Evolutionary conservation across 2,797 vertebrate genomes (phyloP).

Genomic region (Gymnothorax reevesii): DNA sequence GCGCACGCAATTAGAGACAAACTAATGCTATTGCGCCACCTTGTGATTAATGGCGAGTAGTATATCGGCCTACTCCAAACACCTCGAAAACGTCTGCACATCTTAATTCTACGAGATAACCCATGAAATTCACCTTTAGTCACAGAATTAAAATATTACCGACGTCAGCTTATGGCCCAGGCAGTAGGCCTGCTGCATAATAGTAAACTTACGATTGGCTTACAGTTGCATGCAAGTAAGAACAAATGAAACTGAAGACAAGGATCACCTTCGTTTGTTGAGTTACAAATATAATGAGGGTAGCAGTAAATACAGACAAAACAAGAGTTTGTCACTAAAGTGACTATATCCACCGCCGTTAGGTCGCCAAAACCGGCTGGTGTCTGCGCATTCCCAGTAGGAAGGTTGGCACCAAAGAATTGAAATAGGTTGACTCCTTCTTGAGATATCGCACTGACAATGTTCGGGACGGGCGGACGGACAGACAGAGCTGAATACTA

Average conservation of each 20-base stretch:
- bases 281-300: too few species aligned
- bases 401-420: too few species aligned
- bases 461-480: too few species aligned
- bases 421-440: too few species aligned
- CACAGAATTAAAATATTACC: background rate
- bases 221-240: background rate
- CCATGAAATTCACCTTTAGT: background rate
- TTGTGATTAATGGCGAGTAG: background rate
- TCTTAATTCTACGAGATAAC: background rate
- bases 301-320: too few species aligned
- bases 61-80: background rate
- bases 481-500: too few species aligned
- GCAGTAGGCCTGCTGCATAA: background rate
- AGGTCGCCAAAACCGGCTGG: too few species aligned
- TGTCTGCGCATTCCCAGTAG: too few species aligned
- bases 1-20: conserved; percentile 6
- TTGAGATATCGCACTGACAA: too few species aligned
- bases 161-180: background rate
- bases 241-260: background rate
- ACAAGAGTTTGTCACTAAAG: too few species aligned
- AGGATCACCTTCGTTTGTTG: too few species aligned
- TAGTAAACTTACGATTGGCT: background rate
- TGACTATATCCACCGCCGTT: too few species aligned
- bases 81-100: background rate
- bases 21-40: conserved; percentile 9